Evolutionary conservation across 30 jellyfish, hydroid and myxozoan genomes (phyloP).

Genomic region (Turritopsis dohrnii): DNA sequence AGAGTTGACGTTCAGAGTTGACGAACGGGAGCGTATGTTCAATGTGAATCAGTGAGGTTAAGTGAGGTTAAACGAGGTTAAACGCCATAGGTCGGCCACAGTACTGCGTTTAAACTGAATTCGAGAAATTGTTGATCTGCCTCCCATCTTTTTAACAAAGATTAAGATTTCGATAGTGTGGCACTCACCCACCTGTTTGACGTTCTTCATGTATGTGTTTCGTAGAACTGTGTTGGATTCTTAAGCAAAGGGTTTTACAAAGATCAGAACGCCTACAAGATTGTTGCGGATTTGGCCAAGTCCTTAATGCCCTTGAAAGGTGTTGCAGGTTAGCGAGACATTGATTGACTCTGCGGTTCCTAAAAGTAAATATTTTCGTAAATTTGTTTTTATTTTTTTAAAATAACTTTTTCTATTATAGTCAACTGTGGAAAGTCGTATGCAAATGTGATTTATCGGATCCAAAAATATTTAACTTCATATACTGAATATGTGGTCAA

Average conservation of each 20-base stretch:
- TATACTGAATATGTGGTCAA: constrained; percentile 71
- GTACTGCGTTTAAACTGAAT: too few species aligned
- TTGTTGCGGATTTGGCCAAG: constrained; percentile 45
- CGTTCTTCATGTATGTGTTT: too few species aligned
- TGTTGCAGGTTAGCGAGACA: constrained; percentile 52
- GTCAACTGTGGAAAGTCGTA: constrained; percentile 73
- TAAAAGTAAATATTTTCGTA: neutral
- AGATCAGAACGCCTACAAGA: constrained; percentile 49
- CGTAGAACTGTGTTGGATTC: constrained; percentile 29
- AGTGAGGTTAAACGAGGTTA: too few species aligned
- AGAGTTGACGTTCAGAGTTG: too few species aligned
- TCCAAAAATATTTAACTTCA: constrained; percentile 66
- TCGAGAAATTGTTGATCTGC: too few species aligned
- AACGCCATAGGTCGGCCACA: too few species aligned
- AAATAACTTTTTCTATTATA: neutral
- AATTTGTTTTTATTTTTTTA: neutral
- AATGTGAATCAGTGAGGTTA: neutral
- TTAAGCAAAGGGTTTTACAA: constrained; percentile 40
- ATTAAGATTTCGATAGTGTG: too few species aligned
- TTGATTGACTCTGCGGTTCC: neutral
- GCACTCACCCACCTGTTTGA: too few species aligned
- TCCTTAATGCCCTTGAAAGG: constrained; percentile 65
- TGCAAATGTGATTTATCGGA: constrained; percentile 43
- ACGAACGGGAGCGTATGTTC: too few species aligned
- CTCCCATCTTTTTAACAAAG: too few species aligned